These are phyloP conservation scores for Meloidogyne chitwoodi DNA, from an alignment of 1,140 invertebrate species.

Conservation along the genomic window DNA sequence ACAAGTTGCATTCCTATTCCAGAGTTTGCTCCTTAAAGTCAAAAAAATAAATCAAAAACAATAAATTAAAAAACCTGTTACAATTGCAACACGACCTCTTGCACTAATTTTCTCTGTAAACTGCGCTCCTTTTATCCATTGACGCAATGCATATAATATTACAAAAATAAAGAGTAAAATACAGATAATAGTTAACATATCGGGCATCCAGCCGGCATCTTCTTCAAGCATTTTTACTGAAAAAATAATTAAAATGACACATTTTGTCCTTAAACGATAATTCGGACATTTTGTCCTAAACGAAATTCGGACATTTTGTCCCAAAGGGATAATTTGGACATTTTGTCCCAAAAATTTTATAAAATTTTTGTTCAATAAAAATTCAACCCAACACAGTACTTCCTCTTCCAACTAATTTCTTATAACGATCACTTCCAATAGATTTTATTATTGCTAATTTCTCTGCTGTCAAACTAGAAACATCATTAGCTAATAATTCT, in stretches of 20 bases:
- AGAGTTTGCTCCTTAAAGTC: conserved; percentile 5
- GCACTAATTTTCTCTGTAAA: conserved; percentile 42
- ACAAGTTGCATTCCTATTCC: conserved; percentile 37
- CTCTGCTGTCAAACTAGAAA: not conserved
- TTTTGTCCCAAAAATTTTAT: not conserved
- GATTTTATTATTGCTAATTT: not conserved
- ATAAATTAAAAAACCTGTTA: conserved; percentile 20
- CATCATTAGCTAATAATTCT: not conserved
- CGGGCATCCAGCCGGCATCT: conserved; percentile 26
- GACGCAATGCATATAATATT: conserved; percentile 27
- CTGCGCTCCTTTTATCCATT: conserved; percentile 33
- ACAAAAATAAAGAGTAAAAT: conserved; percentile 25
- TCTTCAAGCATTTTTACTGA: conserved; percentile 26
- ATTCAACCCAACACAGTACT: not conserved
- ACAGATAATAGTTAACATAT: conserved; percentile 18
- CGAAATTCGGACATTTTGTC: not conserved
- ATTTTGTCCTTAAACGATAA: not conserved
- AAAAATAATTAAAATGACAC: not conserved
- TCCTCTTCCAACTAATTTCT: not conserved
- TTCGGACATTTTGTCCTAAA: not conserved
- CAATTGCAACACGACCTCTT: conserved; percentile 33
- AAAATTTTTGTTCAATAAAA: no score
- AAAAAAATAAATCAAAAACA: not conserved
- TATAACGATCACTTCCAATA: not conserved
- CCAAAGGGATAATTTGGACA: not conserved